Base-by-base conservation (phyloP, 2,888 invertebrate genomes). In the Sepiola atlantica region DNA sequence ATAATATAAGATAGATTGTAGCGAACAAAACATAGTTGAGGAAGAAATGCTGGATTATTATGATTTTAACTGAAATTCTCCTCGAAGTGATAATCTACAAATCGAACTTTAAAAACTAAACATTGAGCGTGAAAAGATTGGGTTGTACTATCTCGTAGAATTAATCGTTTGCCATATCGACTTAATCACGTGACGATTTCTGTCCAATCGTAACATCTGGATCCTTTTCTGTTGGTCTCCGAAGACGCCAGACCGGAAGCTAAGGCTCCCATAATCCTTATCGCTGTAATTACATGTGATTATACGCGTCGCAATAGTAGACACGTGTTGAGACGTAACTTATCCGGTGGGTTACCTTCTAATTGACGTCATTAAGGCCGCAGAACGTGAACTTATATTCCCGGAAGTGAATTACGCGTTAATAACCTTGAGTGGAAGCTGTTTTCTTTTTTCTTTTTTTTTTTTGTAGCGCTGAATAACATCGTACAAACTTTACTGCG, bases 271-370 rank as follows among this genome's bases (percentile, higher is more conserved):
- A 77, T 32, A 32, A 77, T 77, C 77, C n/a, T 77, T 77, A 77
- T 77, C n/a, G 77, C 16, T n/a, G n/a, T 77, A 77, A 77, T 77
- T n/a, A 77, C 77, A 14, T 14, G n/a, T 77, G 77, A 77, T 77
- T 77, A 77, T 32, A 77, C 61, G 28, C 61, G 61, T 61, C 61
- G 10, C 61, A 61, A 61, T 61, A 8, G 61, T 61, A 61, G 28
- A 61, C 77, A 77, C n/a, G 57, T 57, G n/a, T 77, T 77, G 77
- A 77, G n/a, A 32, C n/a, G 77, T 77, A 77, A 77, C 77, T 77
- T 77, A 12, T 28, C n/a, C 77, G 10, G 18, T 12, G n/a, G n/a
- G 77, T 45, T 45, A 14, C 77, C n/a, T 77, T 77, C 45, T 77
- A 77, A 77, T 77, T 77, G 77, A 32, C 14, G 77, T 77, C n/a